These are phyloP conservation scores for Coregonus clupeaformis DNA, from an alignment of 2,113 vertebrate species.

Conservation along the genomic window DNA sequence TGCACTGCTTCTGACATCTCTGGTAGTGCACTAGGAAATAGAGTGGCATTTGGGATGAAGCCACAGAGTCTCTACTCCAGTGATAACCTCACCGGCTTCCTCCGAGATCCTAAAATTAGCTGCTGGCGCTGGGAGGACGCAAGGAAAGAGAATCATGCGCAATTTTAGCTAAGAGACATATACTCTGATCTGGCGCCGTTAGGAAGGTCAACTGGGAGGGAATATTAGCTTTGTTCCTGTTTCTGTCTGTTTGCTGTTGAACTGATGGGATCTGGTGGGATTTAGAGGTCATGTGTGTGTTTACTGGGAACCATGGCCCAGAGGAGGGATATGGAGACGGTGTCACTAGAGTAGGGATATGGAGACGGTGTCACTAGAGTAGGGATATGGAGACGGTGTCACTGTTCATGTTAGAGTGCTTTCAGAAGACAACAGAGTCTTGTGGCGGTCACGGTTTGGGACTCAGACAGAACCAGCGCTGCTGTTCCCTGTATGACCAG, in stretches of 20 bases:
- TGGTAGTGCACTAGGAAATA: no score
- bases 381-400: no score
- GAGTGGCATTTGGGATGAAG: no score
- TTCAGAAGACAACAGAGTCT: conserved; percentile 1
- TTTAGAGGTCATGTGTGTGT: conserved; percentile 50
- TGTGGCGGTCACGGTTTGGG: conserved; percentile 3
- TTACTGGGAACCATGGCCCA: conserved; percentile 28
- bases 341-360: no score
- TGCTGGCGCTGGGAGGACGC: conserved; percentile 50
- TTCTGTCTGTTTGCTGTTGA: conserved; percentile 50
- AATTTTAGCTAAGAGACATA: conserved; percentile 51
- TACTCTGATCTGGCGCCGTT: conserved; percentile 39
- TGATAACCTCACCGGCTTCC: conserved; percentile 66
- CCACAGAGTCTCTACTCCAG: conserved; percentile 57
- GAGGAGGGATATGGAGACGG: background rate
- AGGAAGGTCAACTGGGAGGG: conserved; percentile 41
- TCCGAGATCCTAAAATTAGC: conserved; percentile 68
- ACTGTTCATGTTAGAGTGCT: background rate
- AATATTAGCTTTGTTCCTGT: conserved; percentile 45
- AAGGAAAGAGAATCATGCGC: conserved; percentile 7
- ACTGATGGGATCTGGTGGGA: conserved; percentile 47
- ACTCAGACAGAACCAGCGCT: background rate
- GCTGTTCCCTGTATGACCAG: background rate
- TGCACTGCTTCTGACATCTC: no score
- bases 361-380: no score